A percentile compares a stretch with the other conserved stretches of the same genome.
Evolutionary conservation across 2,113 vertebrate species (phyloP).

Genomic region (Sarotherodon lohbergeri): DNA sequence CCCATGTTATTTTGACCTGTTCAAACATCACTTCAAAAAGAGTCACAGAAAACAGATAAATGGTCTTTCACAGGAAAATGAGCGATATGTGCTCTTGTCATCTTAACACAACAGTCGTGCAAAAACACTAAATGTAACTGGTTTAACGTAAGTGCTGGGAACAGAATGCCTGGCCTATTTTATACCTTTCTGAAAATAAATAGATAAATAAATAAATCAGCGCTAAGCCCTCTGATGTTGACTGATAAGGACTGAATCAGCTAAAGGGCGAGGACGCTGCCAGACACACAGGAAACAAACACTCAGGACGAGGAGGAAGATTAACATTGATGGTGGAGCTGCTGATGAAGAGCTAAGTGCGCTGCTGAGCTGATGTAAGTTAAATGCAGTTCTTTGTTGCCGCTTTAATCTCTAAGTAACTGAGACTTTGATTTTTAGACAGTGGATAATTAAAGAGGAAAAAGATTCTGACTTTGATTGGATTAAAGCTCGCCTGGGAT

Average conservation of each 20-base stretch:
- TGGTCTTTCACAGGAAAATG: neutral
- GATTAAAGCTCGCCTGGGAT: neutral
- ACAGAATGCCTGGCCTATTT: fast-evolving
- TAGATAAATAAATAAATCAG: neutral
- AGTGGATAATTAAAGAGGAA: neutral
- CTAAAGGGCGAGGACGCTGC: neutral
- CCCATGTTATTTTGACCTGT: neutral
- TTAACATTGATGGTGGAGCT: neutral
- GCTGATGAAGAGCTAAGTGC: neutral
- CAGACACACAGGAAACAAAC: neutral
- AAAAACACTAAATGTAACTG: neutral
- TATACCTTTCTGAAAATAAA: neutral
- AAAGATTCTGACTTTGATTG: neutral
- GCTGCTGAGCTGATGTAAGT: neutral
- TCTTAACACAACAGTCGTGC: neutral
- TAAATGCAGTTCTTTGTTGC: neutral
- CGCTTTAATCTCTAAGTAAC: neutral
- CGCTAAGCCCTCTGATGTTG: neutral
- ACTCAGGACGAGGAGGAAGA: neutral
- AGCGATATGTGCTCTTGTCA: too few relatives aligned
- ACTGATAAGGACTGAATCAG: neutral
- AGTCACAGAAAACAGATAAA: neutral
- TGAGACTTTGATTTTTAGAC: neutral
- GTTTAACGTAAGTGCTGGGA: neutral
- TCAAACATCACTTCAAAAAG: neutral